Base-by-base conservation (phyloP, 2,113 vertebrate genomes). In the Paralichthys olivaceus region DNA sequence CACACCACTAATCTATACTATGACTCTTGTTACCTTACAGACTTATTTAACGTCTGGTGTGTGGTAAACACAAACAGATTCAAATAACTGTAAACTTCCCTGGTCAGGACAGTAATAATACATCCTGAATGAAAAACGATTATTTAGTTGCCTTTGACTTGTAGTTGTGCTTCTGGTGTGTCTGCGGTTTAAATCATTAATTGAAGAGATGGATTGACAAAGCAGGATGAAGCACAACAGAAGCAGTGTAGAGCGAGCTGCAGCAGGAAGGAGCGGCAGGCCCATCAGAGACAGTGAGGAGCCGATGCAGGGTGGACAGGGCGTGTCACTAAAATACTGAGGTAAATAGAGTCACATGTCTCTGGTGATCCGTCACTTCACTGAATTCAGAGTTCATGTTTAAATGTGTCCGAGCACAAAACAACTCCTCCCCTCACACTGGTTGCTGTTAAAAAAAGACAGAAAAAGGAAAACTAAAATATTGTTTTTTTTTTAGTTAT, bases 221-320 rank as follows among this genome's bases (percentile, higher is more conserved):
- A 17, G 43, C 37, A 51, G 23, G 26, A 54, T 8, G 12, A 2
- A 34, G 22, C 13, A 70, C 14, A 61, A 75, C 64, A 61, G 15
- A 69, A 62, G 22, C 23, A 40, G 49, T 23, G 55, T 3, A 28
- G 47, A 55, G 57, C 23, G 28, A 70, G 69, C 19, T 17, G 47
- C 15, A 49, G 17, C 19, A 7, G 49, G 49, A 6, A 20, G 20
- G 19, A 53, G 37, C 11, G 37, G 64, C 66, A 54, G 65, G 72
- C 72, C 75, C 72, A 49, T 73, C 56, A 63, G 77, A 73, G 63
- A 47, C 80, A 78, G 67, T 23, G 67, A 55, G 69, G 34, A 84
- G 79, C 89, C 86, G 89, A 90, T 86, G 77, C 87, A 86, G 77
- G 80, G 78, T 78, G 83, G 80, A 87, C 61, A 84, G 79, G 77